A percentile compares a stretch with the other conserved stretches of the same genome.
These are phyloP conservation scores for Glaucomys volans DNA, from an alignment of 2,113 vertebrate species.

Conservation along the genomic window DNA sequence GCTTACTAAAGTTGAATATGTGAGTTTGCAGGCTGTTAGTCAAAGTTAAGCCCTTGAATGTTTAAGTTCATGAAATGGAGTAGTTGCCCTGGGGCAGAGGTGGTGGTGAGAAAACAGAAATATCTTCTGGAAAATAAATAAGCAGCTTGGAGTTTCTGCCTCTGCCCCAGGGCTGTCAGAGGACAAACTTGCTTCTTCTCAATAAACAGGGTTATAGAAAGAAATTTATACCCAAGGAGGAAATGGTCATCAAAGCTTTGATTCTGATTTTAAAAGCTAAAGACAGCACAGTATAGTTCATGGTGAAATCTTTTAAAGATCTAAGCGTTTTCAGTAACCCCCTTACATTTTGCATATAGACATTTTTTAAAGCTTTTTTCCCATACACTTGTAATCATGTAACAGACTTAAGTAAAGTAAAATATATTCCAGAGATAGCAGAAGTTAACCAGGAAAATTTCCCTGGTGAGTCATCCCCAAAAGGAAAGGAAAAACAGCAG, in stretches of 20 bases:
- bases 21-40: conserved; percentile 35
- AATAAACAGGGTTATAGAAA: background rate
- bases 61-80: conserved; percentile 57
- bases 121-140: background rate
- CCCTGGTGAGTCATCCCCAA: background rate
- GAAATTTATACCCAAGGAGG: background rate
- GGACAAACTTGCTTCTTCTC: conserved; percentile 51
- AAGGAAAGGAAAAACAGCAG: background rate
- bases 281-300: background rate
- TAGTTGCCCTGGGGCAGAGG: conserved; percentile 55
- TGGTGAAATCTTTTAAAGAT: conserved; percentile 20
- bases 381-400: conserved; percentile 15
- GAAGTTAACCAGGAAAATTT: conserved; percentile 38
- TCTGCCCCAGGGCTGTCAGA: conserved; percentile 24
- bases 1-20: conserved; percentile 43
- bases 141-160: background rate
- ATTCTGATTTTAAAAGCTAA: conserved; percentile 42
- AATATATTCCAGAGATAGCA: conserved; percentile 49
- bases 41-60: conserved; percentile 41
- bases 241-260: background rate
- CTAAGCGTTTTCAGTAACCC: conserved; percentile 24
- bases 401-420: conserved; percentile 36
- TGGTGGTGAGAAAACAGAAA: conserved; percentile 20
- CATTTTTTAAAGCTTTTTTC: conserved; percentile 12
- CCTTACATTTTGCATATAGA: conserved; percentile 21